Evolutionary conservation across 2,888 invertebrate species (phyloP).

Genomic region (Flexamia atlantica): DNA sequence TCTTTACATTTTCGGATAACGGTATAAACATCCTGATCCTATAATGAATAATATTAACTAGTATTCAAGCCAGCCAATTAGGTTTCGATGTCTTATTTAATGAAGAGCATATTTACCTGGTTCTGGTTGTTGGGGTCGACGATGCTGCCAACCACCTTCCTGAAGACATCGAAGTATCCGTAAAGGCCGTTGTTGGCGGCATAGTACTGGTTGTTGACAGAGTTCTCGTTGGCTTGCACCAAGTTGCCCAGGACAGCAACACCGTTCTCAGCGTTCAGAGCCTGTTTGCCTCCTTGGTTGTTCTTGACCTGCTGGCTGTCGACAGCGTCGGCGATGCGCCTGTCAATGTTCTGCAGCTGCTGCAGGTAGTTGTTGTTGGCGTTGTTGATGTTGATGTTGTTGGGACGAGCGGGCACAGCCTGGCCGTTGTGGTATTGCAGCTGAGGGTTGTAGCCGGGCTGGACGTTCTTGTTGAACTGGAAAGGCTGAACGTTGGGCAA

Average conservation of each 20-base stretch:
- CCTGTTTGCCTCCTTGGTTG: constrained; percentile 73
- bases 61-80: too few species aligned
- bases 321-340: constrained; percentile 57
- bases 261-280: constrained; percentile 80
- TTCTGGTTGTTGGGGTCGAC: constrained; percentile 74
- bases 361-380: constrained; percentile 79
- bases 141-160: constrained; percentile 75
- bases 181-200: constrained; percentile 72
- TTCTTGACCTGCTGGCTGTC: constrained; percentile 37
- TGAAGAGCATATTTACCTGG: constrained; percentile 68
- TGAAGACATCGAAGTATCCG: constrained; percentile 77
- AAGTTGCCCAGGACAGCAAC: constrained; percentile 82
- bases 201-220: constrained; percentile 79
- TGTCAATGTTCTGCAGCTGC: constrained; percentile 57
- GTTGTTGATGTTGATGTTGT: constrained; percentile 76
- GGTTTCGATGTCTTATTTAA: too few species aligned
- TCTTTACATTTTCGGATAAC: too few species aligned
- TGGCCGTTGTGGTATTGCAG: constrained; percentile 78
- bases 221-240: constrained; percentile 81
- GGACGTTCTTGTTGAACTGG: constrained; percentile 74
- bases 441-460: constrained; percentile 79
- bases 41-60: too few species aligned
- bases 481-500: constrained; percentile 76
- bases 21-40: too few species aligned
- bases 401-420: constrained; percentile 77